phyloP scores from a whole-genome alignment of 35 echinoderm and acorn worm genomes.

The Hemicentrotus pulcherrimus region DNA sequence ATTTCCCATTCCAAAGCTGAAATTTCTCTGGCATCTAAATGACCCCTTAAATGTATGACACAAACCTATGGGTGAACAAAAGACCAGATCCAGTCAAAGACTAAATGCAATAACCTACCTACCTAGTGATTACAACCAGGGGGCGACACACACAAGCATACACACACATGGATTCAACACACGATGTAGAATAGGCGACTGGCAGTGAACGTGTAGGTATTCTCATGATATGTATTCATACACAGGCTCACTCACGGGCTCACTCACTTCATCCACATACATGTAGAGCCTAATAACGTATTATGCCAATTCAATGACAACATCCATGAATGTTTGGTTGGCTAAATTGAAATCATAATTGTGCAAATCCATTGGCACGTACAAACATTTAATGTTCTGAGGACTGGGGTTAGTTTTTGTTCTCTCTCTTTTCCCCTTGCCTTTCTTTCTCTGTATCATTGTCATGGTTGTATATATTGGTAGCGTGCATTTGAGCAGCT shows the following conservation, averaged over 20 bases:
- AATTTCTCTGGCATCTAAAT: slow-evolving; percentile 26
- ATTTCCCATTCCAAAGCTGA: not conserved
- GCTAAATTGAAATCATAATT: slow-evolving; percentile 55
- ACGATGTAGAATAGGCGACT: not conserved
- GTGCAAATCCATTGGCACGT: slow-evolving; percentile 35
- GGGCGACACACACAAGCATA: slow-evolving; percentile 14
- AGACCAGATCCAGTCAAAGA: slow-evolving; percentile 41
- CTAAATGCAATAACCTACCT: slow-evolving; percentile 35
- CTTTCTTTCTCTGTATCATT: slow-evolving; percentile 2
- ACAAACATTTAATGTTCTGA: slow-evolving; percentile 18
- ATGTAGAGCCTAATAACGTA: not conserved
- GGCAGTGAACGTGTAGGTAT: slow-evolving; percentile 6
- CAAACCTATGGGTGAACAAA: slow-evolving; percentile 28
- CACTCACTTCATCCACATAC: not conserved
- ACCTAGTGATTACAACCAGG: not conserved
- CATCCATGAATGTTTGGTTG: slow-evolving; percentile 32
- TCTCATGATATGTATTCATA: slow-evolving; percentile 23
- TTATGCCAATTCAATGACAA: slow-evolving; percentile 46
- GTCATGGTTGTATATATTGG: not conserved
- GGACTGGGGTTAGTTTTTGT: not conserved
- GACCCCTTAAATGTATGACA: slow-evolving; percentile 1
- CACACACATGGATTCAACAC: not conserved
- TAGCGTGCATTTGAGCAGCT: not conserved
- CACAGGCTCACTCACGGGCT: not conserved
- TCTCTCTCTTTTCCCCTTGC: not conserved